Evolutionary conservation across 1,140 invertebrate species (phyloP), one percentile per base, ranked within the genome.

Genomic region (Tetramorium simillimum): DNA sequence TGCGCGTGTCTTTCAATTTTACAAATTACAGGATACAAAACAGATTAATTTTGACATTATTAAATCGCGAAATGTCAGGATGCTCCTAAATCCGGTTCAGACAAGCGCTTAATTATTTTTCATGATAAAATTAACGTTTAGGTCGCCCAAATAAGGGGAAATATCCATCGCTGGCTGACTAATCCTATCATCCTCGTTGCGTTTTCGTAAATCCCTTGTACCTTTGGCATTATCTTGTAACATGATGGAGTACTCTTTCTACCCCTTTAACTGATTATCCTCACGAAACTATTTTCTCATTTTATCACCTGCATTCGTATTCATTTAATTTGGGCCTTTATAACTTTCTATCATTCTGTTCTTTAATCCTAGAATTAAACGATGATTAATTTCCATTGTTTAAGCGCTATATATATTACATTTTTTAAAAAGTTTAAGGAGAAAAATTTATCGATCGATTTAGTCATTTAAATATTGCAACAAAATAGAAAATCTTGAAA

Each of bases 81-180:
- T 18, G 16, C 14, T 24, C 6, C 43, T 33, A 43, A 81, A 70
- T 81, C 65, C 65, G 9, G 16, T 10, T 58, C 16, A 81, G 63
- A 53, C 18, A 21, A 67, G 51, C 37, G 49, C 58, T 81, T 81
- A 56, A 81, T 70, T 70, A 81, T 81, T 81, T 81, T 70, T 58
- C 21, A 70, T 37, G 16, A 56, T 33, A 56, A 49, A 70, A 81
- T 81, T 81, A 81, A 81, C 43, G 37, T 69, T 70, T 10, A 10
- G 24, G 49, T n/a, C 16, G 37, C 9, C 37, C 37, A 43, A 81
- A 81, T 81, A 81, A 58, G 37, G 37, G 21, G 16, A 40, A 81
- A 58, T 56, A 46, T 56, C 63, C 49, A 69, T 70, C 24, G 49
- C 10, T 14, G 21, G 49, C 78, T 33, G 18, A 10, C 24, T 81